These are phyloP conservation scores for Volucella inanis DNA, from an alignment of 2,888 invertebrate species.

Conservation along the genomic window DNA sequence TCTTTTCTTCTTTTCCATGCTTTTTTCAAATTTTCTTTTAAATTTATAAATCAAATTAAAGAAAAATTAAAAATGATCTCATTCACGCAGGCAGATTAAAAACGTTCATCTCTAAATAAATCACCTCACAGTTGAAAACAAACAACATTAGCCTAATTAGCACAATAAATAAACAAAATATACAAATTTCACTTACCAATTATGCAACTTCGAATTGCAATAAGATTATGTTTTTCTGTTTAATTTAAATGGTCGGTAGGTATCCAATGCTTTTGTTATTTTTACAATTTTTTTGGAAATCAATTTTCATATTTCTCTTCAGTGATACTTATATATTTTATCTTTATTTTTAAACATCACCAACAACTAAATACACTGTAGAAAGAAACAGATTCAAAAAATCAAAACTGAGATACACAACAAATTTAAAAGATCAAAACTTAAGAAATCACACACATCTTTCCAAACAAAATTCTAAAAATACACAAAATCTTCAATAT, in stretches of 20 bases:
- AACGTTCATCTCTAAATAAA: conserved; percentile 26
- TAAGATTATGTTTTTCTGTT: conserved; percentile 9
- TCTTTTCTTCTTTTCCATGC: no score
- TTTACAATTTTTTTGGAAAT: conserved; percentile 33
- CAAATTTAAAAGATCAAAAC: conserved; percentile 23
- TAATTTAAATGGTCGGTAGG: conserved; percentile 8
- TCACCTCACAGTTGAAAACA: conserved; percentile 11
- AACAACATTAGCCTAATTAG: conserved; percentile 48
- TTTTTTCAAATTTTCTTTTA: neutral
- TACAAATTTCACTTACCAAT: conserved; percentile 55
- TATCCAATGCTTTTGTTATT: conserved; percentile 63
- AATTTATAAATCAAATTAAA: neutral
- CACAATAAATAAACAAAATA: conserved; percentile 30
- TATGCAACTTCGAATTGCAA: conserved; percentile 63
- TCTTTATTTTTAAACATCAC: conserved; percentile 59
- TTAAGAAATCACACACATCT: conserved; percentile 29
- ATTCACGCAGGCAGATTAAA: conserved; percentile 25
- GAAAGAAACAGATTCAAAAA: conserved; percentile 31
- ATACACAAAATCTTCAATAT: conserved; percentile 57
- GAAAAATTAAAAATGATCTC: conserved; percentile 34
- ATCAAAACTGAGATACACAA: neutral
- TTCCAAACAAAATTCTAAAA: conserved; percentile 67
- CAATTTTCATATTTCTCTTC: conserved; percentile 54
- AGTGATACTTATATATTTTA: conserved; percentile 30
- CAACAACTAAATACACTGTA: conserved; percentile 68